Conservation (phyloP, 1,140 invertebrate genomes). For the Megathymus violae region DNA sequence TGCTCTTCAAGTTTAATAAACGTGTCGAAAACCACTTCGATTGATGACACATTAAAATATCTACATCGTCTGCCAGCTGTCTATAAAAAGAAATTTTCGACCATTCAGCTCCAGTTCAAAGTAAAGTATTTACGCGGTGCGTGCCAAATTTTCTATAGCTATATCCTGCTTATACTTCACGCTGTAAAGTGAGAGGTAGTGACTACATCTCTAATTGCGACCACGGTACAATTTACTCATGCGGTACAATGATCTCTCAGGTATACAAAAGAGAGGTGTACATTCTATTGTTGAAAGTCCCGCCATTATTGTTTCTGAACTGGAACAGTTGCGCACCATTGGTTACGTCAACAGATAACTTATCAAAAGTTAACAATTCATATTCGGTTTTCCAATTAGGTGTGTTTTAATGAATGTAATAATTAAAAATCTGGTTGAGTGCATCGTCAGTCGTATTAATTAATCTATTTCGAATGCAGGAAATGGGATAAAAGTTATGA, state of each 20-base stretch:
- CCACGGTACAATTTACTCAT: neutral
- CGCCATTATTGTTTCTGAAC: conserved; percentile 15
- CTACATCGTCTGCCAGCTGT: conserved; percentile 36
- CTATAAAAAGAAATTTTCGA: conserved; percentile 37
- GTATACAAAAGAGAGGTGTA: conserved; percentile 13
- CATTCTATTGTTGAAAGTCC: conserved; percentile 23
- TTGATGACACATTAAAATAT: conserved; percentile 23
- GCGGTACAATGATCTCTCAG: conserved; percentile 19
- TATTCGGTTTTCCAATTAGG: neutral
- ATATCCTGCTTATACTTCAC: neutral
- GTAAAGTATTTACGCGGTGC: conserved; percentile 4
- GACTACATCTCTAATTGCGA: conserved; percentile 9
- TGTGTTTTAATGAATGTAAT: neutral
- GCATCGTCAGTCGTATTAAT: neutral
- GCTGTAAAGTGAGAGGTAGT: neutral
- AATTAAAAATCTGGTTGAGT: neutral
- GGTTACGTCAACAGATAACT: neutral
- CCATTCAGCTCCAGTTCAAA: conserved; percentile 16
- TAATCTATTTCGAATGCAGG: neutral
- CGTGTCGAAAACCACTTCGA: conserved; percentile 8
- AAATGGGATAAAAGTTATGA: neutral
- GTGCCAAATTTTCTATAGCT: conserved; percentile 12
- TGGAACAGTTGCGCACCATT: neutral
- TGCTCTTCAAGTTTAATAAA: neutral
- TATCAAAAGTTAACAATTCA: neutral